Base-by-base conservation (phyloP, 2,888 invertebrate species). In the Melitaea athalia region DNA sequence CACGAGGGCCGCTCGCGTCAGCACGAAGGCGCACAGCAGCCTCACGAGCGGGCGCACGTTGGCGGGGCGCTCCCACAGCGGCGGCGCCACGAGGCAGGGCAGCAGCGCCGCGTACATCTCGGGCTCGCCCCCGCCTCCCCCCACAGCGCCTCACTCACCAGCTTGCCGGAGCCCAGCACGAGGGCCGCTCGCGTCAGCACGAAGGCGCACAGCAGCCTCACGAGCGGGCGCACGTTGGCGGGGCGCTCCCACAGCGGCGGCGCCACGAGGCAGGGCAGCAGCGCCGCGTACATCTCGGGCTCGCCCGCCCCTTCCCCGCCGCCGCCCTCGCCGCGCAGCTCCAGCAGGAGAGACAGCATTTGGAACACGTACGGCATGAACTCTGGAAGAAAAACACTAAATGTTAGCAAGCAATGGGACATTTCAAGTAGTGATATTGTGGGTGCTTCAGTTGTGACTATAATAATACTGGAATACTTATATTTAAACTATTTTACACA, bases 351-450 rank as follows among this genome's bases (percentile, higher is more conserved):
- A 0, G 99, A 98, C 52, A 99, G 92, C 90, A 99, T 96, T 97
- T 99, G 99, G 87, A 99, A 99, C 59, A 99, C 98, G 89, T 99
- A 99, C 0, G 99, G 99, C 89, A 99, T 97, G 92, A 99, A 99
- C 87, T 99, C 99, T 95, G 94, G 38, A 49, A 49, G 8, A 38
- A 38, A 38, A 38, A 38, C 24, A 24, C 24, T 24, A 24, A 24
- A 24, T 24, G 24, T 24, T 24, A 24, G 24, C 24, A 24, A 24
- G 24, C 24, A 24, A 24, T 24, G 24, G 24, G 24, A 24, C 24
- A 24, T 24, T 24, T 24, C 24, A 24, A 24, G 24, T 24, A 2
- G 24, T 24, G 24, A 24, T 24, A 24, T 24, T 24, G 24, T 24
- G 24, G 24, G 24, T 24, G 24, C 1, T 24, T 24, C 3, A 24